phyloP scores from a whole-genome alignment of 2,113 vertebrate species.

The Lagopus leucura region DNA sequence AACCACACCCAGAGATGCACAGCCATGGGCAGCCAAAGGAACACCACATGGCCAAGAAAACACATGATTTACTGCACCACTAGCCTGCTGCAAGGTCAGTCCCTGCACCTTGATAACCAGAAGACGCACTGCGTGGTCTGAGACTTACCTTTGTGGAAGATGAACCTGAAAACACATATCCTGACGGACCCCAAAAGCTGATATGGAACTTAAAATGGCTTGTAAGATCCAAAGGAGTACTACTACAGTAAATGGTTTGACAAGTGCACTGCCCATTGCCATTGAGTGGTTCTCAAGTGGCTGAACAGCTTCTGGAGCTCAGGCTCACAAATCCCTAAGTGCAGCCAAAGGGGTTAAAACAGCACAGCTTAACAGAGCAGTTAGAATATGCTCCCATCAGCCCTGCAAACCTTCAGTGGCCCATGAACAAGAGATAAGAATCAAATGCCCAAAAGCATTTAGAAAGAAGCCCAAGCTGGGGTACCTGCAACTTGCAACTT shows the following conservation, averaged over 20 bases:
- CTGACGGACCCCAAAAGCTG: background rate
- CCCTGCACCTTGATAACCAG: background rate
- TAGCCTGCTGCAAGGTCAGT: background rate
- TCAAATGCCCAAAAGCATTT: background rate
- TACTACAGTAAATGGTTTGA: background rate
- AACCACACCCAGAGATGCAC: background rate
- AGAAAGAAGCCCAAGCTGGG: background rate
- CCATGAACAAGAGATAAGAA: background rate
- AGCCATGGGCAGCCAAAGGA: background rate
- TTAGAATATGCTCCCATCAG: background rate
- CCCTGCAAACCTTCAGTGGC: background rate
- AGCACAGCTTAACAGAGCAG: background rate
- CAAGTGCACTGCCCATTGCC: background rate
- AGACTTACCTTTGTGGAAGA: background rate
- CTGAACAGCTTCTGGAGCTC: background rate
- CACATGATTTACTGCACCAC: background rate
- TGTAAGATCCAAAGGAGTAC: background rate
- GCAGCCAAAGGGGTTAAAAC: background rate
- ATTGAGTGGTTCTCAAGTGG: background rate
- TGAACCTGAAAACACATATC: background rate
- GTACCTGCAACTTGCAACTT: background rate
- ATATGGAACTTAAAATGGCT: background rate
- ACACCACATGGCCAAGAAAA: background rate
- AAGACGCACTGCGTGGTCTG: background rate
- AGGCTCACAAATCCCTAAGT: background rate